Conservation (phyloP, 92 coral and sea anemone genomes). For the Porites evermanni region DNA sequence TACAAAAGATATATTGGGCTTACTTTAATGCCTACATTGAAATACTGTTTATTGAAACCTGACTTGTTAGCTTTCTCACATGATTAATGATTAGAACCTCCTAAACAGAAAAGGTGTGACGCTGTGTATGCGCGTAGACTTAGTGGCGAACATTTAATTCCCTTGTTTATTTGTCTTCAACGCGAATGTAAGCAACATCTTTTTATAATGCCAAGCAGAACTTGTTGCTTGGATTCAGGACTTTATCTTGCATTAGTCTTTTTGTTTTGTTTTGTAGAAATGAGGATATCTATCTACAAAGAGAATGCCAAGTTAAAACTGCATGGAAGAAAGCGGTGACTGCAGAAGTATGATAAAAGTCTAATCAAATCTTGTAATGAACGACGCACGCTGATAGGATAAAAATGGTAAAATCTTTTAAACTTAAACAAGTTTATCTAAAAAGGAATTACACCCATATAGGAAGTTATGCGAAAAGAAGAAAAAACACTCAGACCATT, state of each 20-base stretch:
- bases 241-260: neutral
- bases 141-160: constrained; percentile 45
- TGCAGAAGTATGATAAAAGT: neutral
- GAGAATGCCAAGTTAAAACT: neutral
- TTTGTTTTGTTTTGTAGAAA: no score
- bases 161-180: constrained; percentile 8
- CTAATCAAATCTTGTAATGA: neutral
- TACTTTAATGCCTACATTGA: constrained; percentile 29
- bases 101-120: constrained; percentile 31
- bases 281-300: no score
- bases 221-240: neutral
- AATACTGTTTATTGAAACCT: constrained; percentile 12
- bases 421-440: no score
- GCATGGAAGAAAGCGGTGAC: neutral
- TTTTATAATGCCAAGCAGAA: neutral
- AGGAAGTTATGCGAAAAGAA: neutral
- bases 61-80: constrained; percentile 47
- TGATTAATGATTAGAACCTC: constrained; percentile 77
- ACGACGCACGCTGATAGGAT: neutral
- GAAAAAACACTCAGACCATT: neutral
- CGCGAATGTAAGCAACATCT: neutral
- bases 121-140: constrained; percentile 43
- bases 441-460: no score
- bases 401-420: no score
- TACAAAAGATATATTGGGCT: constrained; percentile 26